Evolutionary conservation across 2,797 vertebrate species (phyloP), one percentile per base, ranked within the genome.

Genomic region (Scolopax bukidnonensis): DNA sequence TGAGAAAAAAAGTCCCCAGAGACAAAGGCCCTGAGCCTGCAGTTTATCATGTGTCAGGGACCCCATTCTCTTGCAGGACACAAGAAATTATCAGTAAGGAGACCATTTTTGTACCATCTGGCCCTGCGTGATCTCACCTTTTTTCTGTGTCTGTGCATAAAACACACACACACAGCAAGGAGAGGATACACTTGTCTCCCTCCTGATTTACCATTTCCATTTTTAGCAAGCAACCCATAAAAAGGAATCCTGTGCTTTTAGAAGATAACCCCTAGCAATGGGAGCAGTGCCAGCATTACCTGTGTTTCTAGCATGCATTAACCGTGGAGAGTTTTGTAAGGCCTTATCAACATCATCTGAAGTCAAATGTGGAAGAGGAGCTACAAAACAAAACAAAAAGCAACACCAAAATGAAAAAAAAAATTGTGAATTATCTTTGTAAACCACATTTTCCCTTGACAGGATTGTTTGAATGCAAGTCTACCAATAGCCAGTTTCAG

Each of bases 301-400:
- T 99, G 98, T 99, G 97, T 99, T 99, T 98, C 98, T 98, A 98
- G 98, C 99, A 98, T 99, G 99, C 98, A 99, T 99, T 98, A 99
- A 98, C 98, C 98, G 98, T 93, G 99, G 98, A 97, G 98, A 99
- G 98, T 99, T 99, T 98, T 99, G 99, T 98, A 99, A 98, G 98
- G 98, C 99, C 95, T 99, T 99, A 98, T 99, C 99, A 98, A 99
- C 99, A 98, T 99, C 99, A 98, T 99, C 99, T 98, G 98, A 99
- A 98, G 98, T 99, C 98, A 99, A 98, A 98, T 99, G 99, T 98
- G 98, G 98, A 98, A 99, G 98, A 98, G 99, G 99, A 98, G 99
- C 99, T 99, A 98, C 98, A 98, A 99, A 98, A 98, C 96, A 98
- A 98, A 98, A 98, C 96, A 97, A 96, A 97, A 97, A 97, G 97